Conservation (phyloP, 2,888 invertebrate genomes). For the Molanna angustata region DNA sequence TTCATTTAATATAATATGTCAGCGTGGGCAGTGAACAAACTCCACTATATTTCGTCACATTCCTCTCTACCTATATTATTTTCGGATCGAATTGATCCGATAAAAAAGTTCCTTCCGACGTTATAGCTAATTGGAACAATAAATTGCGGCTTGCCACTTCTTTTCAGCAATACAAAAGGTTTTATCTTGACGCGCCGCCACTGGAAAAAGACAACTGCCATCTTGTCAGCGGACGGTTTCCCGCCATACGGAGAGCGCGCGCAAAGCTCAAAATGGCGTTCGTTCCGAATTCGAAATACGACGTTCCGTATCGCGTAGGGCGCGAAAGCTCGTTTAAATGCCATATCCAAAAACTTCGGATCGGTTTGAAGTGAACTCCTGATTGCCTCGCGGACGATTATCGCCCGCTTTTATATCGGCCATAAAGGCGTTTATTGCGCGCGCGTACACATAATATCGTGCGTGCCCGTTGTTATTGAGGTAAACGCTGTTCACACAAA, state of each 20-base stretch:
- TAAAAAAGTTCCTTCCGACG: constrained; percentile 35
- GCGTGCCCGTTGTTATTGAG: constrained; percentile 17
- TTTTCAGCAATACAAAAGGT: constrained; percentile 25
- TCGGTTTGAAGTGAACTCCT: constrained; percentile 22
- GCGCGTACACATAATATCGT: constrained; percentile 24
- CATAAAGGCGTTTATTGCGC: constrained; percentile 27
- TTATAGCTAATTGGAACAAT: constrained; percentile 56
- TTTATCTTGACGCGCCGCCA: constrained; percentile 11
- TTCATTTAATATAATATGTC: too few species aligned
- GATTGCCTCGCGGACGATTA: constrained; percentile 21
- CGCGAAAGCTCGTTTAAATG: constrained; percentile 26
- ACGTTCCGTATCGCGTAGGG: constrained; percentile 7
- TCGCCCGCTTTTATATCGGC: constrained; percentile 20
- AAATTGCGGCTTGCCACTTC: constrained; percentile 41
- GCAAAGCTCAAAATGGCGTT: constrained; percentile 16
- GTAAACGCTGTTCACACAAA: constrained; percentile 11
- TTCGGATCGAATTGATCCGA: constrained; percentile 16
- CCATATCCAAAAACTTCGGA: constrained; percentile 27
- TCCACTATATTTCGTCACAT: constrained; percentile 32
- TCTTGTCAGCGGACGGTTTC: too few species aligned
- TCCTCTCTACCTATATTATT: constrained; percentile 13
- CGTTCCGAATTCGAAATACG: constrained; percentile 8
- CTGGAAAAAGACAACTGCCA: neutral
- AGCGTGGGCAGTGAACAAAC: too few species aligned
- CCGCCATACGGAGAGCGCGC: neutral